These are phyloP conservation scores for Napeogenes sylphis DNA, from an alignment of 2,888 invertebrate species.

Conservation along the genomic window DNA sequence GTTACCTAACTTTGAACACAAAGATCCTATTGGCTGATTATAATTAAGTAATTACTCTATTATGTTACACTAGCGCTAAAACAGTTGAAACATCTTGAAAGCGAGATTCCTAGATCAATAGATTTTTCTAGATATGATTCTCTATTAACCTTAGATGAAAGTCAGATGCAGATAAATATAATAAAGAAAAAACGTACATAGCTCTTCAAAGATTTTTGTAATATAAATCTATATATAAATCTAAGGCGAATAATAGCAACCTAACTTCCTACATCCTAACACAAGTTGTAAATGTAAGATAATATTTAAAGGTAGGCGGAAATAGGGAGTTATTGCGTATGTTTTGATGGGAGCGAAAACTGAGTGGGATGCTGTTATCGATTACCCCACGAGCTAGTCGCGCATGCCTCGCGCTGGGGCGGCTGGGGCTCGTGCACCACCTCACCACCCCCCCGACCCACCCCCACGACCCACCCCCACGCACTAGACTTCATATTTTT, in stretches of 20 bases:
- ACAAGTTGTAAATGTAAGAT: not conserved
- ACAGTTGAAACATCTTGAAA: no score
- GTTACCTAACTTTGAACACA: slow-evolving; percentile 24
- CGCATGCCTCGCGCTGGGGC: slow-evolving; percentile 50
- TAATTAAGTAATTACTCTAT: no score
- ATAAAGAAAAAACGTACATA: no score
- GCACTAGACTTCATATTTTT: slow-evolving; percentile 32
- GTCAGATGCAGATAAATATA: no score
- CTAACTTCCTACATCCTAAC: slow-evolving; percentile 18
- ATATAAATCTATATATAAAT: no score
- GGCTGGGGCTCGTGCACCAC: slow-evolving; percentile 27
- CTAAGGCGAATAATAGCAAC: no score
- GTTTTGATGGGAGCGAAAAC: slow-evolving; percentile 58
- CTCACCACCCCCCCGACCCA: slow-evolving; percentile 22
- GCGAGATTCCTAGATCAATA: no score
- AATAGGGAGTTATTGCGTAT: slow-evolving; percentile 57
- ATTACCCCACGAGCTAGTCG: slow-evolving; percentile 64
- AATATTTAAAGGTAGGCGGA: slow-evolving; percentile 31
- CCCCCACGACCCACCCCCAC: slow-evolving; percentile 22
- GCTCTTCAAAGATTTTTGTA: no score
- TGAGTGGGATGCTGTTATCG: slow-evolving; percentile 66
- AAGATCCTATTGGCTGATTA: no score
- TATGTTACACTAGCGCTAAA: no score
- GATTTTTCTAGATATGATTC: no score
- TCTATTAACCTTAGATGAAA: no score